phyloP scores from a whole-genome alignment of 1,140 invertebrate species.

The Melanaphis sacchari region DNA sequence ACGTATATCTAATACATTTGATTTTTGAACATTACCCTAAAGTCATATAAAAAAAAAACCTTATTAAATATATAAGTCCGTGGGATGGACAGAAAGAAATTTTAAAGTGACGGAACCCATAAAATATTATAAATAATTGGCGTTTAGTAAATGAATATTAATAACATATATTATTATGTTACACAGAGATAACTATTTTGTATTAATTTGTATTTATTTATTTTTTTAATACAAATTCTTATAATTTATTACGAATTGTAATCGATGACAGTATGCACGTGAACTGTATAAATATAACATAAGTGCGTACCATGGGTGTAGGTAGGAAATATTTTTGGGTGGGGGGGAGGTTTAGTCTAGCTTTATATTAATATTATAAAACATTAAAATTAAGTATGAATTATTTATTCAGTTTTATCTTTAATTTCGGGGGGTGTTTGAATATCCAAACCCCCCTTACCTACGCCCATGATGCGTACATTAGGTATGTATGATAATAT shows the following conservation, averaged over 20 bases:
- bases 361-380: no score
- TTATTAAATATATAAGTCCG: not conserved
- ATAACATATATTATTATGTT: not conserved
- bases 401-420: no score
- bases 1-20: not conserved
- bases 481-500: not conserved
- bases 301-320: no score
- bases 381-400: no score
- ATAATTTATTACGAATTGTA: not conserved
- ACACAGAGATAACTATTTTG: not conserved
- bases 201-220: not conserved
- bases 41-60: not conserved
- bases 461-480: no score
- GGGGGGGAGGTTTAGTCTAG: no score
- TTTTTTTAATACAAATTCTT: not conserved
- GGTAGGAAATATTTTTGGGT: no score
- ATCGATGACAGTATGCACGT: not conserved
- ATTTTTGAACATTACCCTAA: not conserved
- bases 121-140: slow-evolving; percentile 10
- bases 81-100: not conserved
- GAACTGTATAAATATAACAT: not conserved
- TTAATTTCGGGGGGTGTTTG: no score
- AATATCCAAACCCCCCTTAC: no score
- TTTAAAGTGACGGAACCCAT: not conserved
- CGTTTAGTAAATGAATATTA: not conserved